phyloP scores from a whole-genome alignment of 2,888 invertebrate genomes.

The Cheilosia vulpina region DNA sequence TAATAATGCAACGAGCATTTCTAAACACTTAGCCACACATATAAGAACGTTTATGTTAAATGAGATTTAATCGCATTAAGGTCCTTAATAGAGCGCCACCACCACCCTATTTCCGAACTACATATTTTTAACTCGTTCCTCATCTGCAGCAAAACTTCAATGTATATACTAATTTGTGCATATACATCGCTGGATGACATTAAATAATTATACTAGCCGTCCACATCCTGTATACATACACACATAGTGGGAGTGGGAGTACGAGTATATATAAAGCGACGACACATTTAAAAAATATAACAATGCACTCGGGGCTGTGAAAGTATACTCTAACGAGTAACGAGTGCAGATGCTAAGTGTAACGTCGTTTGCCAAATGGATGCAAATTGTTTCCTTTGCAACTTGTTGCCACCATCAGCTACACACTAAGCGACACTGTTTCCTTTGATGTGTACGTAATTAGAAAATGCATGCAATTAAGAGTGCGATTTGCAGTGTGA shows the following conservation, averaged over 20 bases:
- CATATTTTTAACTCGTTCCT: neutral
- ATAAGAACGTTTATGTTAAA: no score
- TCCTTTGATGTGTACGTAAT: slow-evolving; percentile 70
- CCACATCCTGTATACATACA: neutral
- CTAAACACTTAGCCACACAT: no score
- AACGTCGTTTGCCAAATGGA: slow-evolving; percentile 56
- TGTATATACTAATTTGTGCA: slow-evolving; percentile 12
- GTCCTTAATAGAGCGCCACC: neutral
- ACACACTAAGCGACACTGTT: slow-evolving; percentile 37
- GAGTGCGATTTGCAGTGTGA: slow-evolving; percentile 64
- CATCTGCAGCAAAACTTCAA: neutral
- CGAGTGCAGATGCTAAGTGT: slow-evolving; percentile 35
- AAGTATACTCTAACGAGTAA: slow-evolving; percentile 28
- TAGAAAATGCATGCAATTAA: slow-evolving; percentile 72
- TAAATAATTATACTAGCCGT: slow-evolving; percentile 21
- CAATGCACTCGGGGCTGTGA: slow-evolving; percentile 28
- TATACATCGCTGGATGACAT: slow-evolving; percentile 26
- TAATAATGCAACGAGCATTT: no score
- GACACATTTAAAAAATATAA: slow-evolving; percentile 37
- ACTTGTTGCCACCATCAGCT: slow-evolving; percentile 56
- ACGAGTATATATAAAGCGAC: neutral
- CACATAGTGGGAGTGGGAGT: neutral
- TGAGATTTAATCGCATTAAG: neutral
- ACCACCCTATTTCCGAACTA: neutral
- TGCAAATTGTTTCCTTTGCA: slow-evolving; percentile 65